Conservation (phyloP, 1,140 invertebrate species). For the Anastrepha obliqua region DNA sequence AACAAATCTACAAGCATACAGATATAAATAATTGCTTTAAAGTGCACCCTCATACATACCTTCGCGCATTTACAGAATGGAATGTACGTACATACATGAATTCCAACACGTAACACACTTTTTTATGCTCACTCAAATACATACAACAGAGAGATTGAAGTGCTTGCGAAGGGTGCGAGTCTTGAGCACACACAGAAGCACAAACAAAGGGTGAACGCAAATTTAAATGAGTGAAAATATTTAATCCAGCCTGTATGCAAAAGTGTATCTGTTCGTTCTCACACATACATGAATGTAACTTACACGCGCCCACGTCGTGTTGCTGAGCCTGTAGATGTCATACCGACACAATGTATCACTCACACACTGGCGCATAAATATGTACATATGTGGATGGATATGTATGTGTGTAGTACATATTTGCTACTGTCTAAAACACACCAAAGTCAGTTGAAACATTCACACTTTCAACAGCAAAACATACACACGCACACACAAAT, state of each 20-base stretch:
- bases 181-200: background rate
- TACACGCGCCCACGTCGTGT: background rate
- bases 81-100: constrained; percentile 3
- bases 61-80: too few relatives aligned
- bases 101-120: background rate
- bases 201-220: background rate
- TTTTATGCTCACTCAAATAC: background rate
- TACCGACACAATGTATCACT: constrained; percentile 28
- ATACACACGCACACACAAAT: too few relatives aligned
- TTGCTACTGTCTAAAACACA: constrained; percentile 20
- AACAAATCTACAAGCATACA: too few relatives aligned
- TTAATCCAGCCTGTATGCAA: background rate
- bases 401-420: background rate
- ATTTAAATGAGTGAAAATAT: background rate
- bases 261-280: background rate
- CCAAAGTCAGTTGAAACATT: background rate
- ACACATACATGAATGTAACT: background rate
- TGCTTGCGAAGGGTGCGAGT: background rate
- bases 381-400: background rate
- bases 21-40: too few relatives aligned
- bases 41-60: too few relatives aligned
- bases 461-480: background rate
- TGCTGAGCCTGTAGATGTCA: background rate
- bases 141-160: background rate
- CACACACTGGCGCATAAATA: background rate